Evolutionary conservation across 2,888 invertebrate species (phyloP).

Genomic region (Nasonia oneida): DNA sequence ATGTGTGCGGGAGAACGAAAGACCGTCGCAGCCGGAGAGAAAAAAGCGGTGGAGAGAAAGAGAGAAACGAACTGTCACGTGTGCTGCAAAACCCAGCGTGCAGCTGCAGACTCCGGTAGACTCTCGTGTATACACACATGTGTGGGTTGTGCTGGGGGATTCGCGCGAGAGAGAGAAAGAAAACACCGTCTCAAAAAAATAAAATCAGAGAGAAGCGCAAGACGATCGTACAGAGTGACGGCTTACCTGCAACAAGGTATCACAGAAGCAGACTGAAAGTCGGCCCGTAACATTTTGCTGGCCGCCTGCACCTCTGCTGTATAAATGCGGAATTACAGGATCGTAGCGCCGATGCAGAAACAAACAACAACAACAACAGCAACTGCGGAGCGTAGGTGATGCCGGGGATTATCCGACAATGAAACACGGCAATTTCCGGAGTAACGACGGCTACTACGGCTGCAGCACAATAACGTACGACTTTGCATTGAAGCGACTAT

Average conservation of each 20-base stretch:
- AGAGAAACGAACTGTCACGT: conserved; percentile 51
- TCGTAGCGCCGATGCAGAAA: not conserved
- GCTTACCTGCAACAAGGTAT: no score
- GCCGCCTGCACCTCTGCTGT: not conserved
- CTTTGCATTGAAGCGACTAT: not conserved
- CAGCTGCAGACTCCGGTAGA: conserved; percentile 31
- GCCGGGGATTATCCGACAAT: conserved; percentile 36
- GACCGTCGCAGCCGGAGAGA: conserved; percentile 22
- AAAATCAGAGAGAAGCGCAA: not conserved
- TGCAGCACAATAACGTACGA: not conserved
- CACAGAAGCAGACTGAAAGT: no score
- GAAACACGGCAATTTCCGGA: conserved; percentile 34
- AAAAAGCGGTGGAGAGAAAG: not conserved
- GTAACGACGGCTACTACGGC: conserved; percentile 24
- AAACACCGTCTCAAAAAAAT: not conserved
- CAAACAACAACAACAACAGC: not conserved
- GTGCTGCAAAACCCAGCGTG: conserved; percentile 37
- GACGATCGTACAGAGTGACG: not conserved
- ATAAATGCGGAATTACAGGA: not conserved
- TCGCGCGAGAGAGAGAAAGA: no score
- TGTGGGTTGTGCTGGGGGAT: not conserved
- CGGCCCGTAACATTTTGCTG: not conserved
- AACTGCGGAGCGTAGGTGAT: not conserved
- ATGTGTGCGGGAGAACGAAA: not conserved
- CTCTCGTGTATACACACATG: not conserved